Percentiles rank a stretch among this genome's conserved stretches.
These are phyloP conservation scores for Drosophila jambulina DNA, from an alignment of 1,140 invertebrate species.

Conservation along the genomic window DNA sequence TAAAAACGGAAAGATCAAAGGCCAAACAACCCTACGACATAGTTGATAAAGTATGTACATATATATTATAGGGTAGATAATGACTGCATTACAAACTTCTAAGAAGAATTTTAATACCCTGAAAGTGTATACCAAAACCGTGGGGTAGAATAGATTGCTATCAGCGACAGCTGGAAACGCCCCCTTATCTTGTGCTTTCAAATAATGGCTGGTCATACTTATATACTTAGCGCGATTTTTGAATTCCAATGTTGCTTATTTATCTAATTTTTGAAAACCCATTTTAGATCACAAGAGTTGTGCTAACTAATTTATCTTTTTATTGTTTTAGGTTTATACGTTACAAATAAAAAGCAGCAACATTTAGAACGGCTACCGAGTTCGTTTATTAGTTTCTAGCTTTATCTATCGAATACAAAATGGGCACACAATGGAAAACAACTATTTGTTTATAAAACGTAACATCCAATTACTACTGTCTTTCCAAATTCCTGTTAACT, in stretches of 20 bases:
- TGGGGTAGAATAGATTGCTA: background rate
- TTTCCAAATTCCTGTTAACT: slow-evolving; percentile 29
- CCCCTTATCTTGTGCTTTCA: background rate
- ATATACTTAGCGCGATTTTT: background rate
- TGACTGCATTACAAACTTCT: no score
- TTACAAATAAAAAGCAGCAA: background rate
- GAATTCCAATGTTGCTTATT: background rate
- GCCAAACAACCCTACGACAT: no score
- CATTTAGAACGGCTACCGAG: slow-evolving; percentile 53
- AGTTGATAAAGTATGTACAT: no score
- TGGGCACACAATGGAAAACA: slow-evolving; percentile 68
- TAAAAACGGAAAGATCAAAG: no score
- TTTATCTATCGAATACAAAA: slow-evolving; percentile 54
- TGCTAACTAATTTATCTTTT: background rate
- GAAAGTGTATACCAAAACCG: background rate
- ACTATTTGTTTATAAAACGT: slow-evolving; percentile 62
- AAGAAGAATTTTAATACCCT: background rate
- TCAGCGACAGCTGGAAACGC: background rate
- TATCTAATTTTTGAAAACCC: background rate
- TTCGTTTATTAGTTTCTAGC: slow-evolving; percentile 49
- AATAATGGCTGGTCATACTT: background rate
- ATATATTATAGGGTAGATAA: no score
- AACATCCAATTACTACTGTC: slow-evolving; percentile 39
- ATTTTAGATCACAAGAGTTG: background rate
- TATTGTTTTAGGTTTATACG: background rate